Evolutionary conservation across 2,113 vertebrate genomes (phyloP).

Genomic region (Geococcyx californianus): DNA sequence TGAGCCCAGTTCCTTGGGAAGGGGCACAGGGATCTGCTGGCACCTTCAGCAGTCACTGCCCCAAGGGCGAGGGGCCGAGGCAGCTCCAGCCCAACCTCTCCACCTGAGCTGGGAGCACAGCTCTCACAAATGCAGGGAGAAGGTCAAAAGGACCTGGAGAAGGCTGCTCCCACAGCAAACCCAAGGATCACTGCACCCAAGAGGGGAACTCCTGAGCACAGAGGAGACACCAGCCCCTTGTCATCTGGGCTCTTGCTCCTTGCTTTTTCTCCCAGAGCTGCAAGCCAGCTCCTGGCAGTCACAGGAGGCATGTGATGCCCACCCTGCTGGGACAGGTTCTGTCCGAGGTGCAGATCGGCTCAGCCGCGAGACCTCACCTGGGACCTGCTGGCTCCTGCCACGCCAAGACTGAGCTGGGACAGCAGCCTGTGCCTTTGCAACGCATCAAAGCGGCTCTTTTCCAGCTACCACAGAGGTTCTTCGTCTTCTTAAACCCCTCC

Average conservation of each 20-base stretch:
- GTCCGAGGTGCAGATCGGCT: not conserved
- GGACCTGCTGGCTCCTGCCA: not conserved
- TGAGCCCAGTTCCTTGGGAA: not conserved
- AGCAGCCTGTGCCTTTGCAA: not conserved
- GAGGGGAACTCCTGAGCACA: not conserved
- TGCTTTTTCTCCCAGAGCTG: not conserved
- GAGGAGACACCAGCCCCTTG: not conserved
- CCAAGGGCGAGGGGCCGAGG: rapidly evolving
- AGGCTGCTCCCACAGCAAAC: rapidly evolving
- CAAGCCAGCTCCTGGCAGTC: not conserved
- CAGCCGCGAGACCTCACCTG: not conserved
- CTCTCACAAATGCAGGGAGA: not conserved
- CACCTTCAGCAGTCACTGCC: not conserved
- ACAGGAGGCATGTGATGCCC: rapidly evolving
- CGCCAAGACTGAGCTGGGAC: not conserved
- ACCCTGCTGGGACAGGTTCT: too few species aligned
- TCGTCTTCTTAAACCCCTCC: not conserved
- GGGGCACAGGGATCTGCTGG: not conserved
- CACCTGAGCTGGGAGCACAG: rapidly evolving
- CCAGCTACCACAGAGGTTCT: not conserved
- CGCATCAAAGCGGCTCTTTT: not conserved
- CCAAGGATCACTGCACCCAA: rapidly evolving
- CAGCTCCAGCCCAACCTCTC: not conserved
- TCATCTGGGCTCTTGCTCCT: not conserved
- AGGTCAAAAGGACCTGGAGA: not conserved